Percentiles rank a stretch among this genome's conserved stretches.
Conservation (phyloP, 2,888 invertebrate species). For the Epistrophe grossulariae region DNA sequence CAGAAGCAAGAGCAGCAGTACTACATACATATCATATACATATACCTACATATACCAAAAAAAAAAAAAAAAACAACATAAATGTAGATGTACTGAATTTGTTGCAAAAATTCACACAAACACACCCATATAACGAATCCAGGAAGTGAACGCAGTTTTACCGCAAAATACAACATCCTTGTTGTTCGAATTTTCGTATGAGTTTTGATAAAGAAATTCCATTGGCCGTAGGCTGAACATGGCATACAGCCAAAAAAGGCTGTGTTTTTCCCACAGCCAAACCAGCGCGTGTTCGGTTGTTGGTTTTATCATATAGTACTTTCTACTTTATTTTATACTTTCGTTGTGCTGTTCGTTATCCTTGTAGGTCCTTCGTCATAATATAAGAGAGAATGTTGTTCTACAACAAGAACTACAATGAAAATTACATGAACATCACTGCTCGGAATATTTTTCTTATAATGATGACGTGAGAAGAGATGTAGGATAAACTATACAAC, state of each 20-base stretch:
- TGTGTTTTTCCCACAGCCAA: conserved; percentile 59
- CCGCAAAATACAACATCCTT: conserved; percentile 73
- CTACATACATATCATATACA: neutral
- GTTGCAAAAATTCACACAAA: conserved; percentile 36
- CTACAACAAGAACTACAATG: conserved; percentile 31
- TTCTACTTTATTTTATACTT: conserved; percentile 54
- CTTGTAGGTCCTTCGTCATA: conserved; percentile 49
- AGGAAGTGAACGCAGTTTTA: conserved; percentile 60
- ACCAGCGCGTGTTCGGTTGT: conserved; percentile 40
- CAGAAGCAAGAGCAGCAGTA: neutral
- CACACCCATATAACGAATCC: neutral
- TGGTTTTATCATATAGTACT: conserved; percentile 16
- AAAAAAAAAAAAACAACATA: neutral
- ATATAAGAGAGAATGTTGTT: conserved; percentile 37
- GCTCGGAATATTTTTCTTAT: conserved; percentile 31
- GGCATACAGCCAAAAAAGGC: conserved; percentile 78
- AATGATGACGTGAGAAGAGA: conserved; percentile 28
- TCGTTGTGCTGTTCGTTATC: conserved; percentile 56
- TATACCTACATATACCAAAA: too few relatives aligned
- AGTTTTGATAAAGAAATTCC: conserved; percentile 78
- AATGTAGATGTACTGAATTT: conserved; percentile 39
- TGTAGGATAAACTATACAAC: conserved; percentile 11
- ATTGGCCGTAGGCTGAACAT: conserved; percentile 79
- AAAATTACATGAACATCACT: conserved; percentile 47
- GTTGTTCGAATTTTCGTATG: conserved; percentile 75